Evolutionary conservation across 2,797 vertebrate genomes (phyloP), one percentile per base, ranked within the genome.

Genomic region (Lates japonicus): DNA sequence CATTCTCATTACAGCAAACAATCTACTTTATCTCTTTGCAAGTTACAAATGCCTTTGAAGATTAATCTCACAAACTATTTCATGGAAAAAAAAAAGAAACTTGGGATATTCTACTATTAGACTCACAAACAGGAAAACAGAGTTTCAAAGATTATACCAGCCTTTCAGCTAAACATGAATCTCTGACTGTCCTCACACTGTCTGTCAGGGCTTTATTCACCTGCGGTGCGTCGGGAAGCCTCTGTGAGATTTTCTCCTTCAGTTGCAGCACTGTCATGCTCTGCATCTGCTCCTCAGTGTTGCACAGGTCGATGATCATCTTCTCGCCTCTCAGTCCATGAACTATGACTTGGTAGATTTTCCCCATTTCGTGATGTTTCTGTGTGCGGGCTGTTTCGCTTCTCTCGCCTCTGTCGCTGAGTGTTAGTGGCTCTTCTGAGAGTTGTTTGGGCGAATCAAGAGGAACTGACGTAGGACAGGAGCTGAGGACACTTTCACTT

Each of bases 341-440:
- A 5, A 96, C 82, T 0, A 62, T 0, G 0, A 96, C 77, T 58
- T 95, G 93, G 70, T 69, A 95, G 25, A 92, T 84, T 57, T 94
- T 94, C 0, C 93, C 94, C 95, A 96, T 95, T 10, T 22, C 60
- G 35, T 33, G 46, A 6, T 7, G 0, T 4, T 20, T 22, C 1
- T 1, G 12, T 1, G 48, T 3, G 41, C 2, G 7, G 9, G 44
- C 7, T 0, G 17, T 14, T 60, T 51, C 4, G 25, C n/a, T 70
- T 5, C 16, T 7, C 1, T 17, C 22, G 13, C 4, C 1, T 5
- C 19, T 0, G 25, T 0, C 1, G 19, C 0, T 37, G 3, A 12
- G 10, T 7, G 5, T 1, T 29, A 46, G 37, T 14, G n/a, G 1
- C 9, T 0, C 16, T 0, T n/a, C 2, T 25, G 39, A 44, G 16